Evolutionary conservation across 2,888 invertebrate genomes (phyloP).

Genomic region (Philopedon plagiatum): DNA sequence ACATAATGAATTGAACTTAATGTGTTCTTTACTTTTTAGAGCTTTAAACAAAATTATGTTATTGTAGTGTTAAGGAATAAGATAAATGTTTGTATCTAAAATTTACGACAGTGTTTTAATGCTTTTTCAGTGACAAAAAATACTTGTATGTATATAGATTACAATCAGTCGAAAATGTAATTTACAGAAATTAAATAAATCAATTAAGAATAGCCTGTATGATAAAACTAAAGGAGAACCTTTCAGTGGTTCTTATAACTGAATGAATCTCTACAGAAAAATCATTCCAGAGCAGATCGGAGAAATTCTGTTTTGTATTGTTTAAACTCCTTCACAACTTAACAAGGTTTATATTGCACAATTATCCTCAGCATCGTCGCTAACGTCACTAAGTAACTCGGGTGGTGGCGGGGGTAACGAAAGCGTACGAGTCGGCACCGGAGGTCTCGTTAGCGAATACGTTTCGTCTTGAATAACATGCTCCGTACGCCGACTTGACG

Average conservation of each 20-base stretch:
- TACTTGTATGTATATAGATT: too few species aligned
- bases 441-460: conserved; percentile 43
- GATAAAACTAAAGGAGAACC: too few species aligned
- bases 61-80: not conserved
- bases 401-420: conserved; percentile 46
- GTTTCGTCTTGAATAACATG: conserved; percentile 26
- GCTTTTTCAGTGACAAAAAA: too few species aligned
- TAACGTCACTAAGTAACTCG: conserved; percentile 25
- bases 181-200: too few species aligned
- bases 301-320: not conserved
- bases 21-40: not conserved
- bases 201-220: too few species aligned
- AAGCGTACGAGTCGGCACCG: conserved; percentile 36
- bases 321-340: conserved; percentile 3
- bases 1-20: too few species aligned
- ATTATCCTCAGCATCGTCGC: conserved; percentile 8
- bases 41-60: conserved; percentile 3
- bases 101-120: not conserved
- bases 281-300: too few species aligned
- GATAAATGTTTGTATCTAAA: not conserved
- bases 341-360: not conserved
- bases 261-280: too few species aligned
- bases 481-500: conserved; percentile 15
- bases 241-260: too few species aligned
- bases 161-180: too few species aligned